Conservation (phyloP, 2,113 vertebrate species). For the Gambusia affinis region DNA sequence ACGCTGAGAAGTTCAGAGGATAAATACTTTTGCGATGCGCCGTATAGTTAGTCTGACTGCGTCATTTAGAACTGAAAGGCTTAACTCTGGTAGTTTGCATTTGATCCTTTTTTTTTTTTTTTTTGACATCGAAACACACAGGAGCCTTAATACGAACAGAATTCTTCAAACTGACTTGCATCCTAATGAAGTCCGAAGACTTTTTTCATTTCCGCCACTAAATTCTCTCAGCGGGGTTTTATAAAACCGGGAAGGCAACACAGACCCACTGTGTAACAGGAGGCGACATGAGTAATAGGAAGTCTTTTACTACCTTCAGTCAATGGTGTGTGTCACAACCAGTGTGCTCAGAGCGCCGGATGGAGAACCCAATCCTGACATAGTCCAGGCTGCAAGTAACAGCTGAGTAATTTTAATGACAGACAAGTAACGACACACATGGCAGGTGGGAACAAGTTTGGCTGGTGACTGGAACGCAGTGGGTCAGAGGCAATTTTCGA, state of each 20-base stretch:
- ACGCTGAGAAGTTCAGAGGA: not conserved
- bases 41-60: not conserved
- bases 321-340: conserved; percentile 19
- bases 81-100: not conserved
- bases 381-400: conserved; percentile 13
- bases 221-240: not conserved
- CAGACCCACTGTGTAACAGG: not conserved
- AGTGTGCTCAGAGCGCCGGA: conserved; percentile 10
- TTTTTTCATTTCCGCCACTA: not conserved
- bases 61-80: not conserved
- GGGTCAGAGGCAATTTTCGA: conserved; percentile 17
- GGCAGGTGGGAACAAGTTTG: conserved; percentile 18
- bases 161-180: not conserved
- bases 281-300: conserved; percentile 9
- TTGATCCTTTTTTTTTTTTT: not conserved
- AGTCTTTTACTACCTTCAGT: conserved; percentile 10
- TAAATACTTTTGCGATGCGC: not conserved
- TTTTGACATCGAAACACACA: not conserved
- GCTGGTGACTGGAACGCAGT: not conserved
- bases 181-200: conserved; percentile 1
- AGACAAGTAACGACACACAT: conserved; percentile 7
- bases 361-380: conserved; percentile 10
- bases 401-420: conserved; percentile 20
- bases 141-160: not conserved
- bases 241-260: not conserved